Conservation (phyloP, 2,888 invertebrate species). For the Amiota mariae region DNA sequence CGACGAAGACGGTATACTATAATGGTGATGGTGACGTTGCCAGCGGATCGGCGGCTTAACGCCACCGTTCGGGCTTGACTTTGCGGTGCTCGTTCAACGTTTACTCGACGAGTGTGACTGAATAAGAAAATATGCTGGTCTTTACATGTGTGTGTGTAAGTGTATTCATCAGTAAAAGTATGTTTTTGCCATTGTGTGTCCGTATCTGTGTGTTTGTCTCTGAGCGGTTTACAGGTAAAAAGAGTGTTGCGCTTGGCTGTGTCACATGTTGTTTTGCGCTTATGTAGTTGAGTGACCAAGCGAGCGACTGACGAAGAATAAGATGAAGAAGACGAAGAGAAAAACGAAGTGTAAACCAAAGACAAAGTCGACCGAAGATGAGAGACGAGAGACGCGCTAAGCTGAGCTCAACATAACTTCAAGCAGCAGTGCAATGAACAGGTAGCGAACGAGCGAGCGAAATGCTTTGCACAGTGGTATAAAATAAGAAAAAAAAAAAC, state of each 20-base stretch:
- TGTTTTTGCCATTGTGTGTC: neutral
- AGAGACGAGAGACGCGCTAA: neutral
- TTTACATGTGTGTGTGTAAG: neutral
- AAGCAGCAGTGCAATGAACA: constrained; percentile 14
- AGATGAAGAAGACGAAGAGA: neutral
- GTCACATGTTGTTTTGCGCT: constrained; percentile 15
- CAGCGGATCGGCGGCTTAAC: constrained; percentile 11
- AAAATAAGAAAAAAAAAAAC: too few relatives aligned
- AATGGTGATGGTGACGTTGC: constrained; percentile 1
- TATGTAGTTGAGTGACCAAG: constrained; percentile 12
- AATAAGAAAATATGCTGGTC: constrained; percentile 22
- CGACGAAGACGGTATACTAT: constrained; percentile 26
- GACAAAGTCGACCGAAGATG: too few relatives aligned
- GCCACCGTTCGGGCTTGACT: constrained; percentile 15
- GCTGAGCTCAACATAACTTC: constrained; percentile 1
- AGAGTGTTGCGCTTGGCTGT: neutral
- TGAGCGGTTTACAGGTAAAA: too few relatives aligned
- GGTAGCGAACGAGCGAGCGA: constrained; percentile 6
- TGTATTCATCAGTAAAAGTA: neutral
- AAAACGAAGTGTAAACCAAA: too few relatives aligned
- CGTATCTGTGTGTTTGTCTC: neutral
- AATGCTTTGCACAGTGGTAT: too few relatives aligned
- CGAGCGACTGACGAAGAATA: neutral
- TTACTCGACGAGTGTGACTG: neutral
- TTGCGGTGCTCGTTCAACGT: neutral